Conservation (phyloP, 2,888 invertebrate genomes). For the Hedya salicella region DNA sequence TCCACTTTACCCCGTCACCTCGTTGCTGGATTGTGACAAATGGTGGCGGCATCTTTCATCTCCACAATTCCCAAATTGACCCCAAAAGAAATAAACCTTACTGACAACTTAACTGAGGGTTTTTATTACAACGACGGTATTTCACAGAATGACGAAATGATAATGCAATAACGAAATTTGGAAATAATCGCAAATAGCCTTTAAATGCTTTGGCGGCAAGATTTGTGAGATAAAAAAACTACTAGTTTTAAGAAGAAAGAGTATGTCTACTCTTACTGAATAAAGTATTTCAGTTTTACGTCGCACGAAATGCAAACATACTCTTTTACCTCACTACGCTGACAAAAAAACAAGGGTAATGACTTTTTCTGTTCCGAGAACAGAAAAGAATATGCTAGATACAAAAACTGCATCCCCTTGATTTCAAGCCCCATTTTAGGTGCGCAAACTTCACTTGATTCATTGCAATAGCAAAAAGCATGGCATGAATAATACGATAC, state of each 20-base stretch:
- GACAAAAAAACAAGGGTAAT: too few species aligned
- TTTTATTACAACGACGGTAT: slow-evolving; percentile 46
- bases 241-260: too few species aligned
- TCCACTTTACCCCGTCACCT: slow-evolving; percentile 74
- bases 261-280: background rate
- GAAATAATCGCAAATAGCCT: slow-evolving; percentile 81
- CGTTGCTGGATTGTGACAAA: slow-evolving; percentile 82
- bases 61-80: slow-evolving; percentile 56
- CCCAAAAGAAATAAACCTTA: slow-evolving; percentile 58
- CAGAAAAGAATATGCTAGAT: too few species aligned
- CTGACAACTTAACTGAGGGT: slow-evolving; percentile 49
- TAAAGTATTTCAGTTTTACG: too few species aligned
- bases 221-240: slow-evolving; percentile 69
- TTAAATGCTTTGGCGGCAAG: slow-evolving; percentile 63
- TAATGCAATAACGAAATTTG: slow-evolving; percentile 80
- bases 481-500: too few species aligned
- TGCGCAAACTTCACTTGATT: too few species aligned
- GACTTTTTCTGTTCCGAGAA: too few species aligned
- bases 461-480: too few species aligned
- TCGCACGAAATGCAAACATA: too few species aligned
- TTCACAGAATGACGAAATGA: slow-evolving; percentile 60
- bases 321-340: too few species aligned
- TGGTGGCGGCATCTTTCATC: slow-evolving; percentile 82
- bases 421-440: too few species aligned
- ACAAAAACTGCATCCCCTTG: too few species aligned